phyloP scores from a whole-genome alignment of 53 echinoderm and acorn worm species.

The Patiria pectinifera region DNA sequence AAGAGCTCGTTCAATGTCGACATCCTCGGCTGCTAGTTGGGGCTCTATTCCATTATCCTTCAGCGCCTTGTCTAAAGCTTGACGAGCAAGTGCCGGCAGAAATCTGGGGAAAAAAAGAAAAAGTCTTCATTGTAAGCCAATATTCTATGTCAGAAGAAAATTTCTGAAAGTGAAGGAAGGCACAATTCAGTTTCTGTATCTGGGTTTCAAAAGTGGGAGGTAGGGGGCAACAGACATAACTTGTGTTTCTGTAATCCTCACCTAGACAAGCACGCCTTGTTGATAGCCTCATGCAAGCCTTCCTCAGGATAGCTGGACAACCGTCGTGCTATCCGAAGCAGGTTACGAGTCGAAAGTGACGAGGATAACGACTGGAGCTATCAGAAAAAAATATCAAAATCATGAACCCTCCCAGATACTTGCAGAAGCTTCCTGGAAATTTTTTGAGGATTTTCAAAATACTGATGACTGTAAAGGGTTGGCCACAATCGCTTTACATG shows the following conservation, averaged over 20 bases:
- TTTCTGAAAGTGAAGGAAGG: no score
- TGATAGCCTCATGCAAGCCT: conserved; percentile 86
- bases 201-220: no score
- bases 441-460: no score
- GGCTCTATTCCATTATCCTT: conserved; percentile 80
- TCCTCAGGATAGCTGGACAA: conserved; percentile 86
- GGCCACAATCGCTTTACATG: no score
- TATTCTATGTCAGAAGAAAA: no score
- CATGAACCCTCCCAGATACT: not conserved
- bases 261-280: conserved; percentile 98
- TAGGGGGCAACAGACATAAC: no score
- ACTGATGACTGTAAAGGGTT: no score
- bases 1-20: conserved; percentile 80
- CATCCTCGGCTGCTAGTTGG: conserved; percentile 54
- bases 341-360: conserved; percentile 92
- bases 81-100: conserved; percentile 79
- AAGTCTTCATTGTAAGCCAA: not conserved
- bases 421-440: no score
- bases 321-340: conserved; percentile 85
- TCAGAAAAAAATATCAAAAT: not conserved
- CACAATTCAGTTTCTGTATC: no score
- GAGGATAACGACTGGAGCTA: conserved; percentile 89
- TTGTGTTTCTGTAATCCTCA: conserved; percentile 7
- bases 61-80: conserved; percentile 86
- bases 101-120: conserved; percentile 70